Base-by-base conservation (phyloP, 2,888 invertebrate genomes). In the Chrysotoxum bicinctum region DNA sequence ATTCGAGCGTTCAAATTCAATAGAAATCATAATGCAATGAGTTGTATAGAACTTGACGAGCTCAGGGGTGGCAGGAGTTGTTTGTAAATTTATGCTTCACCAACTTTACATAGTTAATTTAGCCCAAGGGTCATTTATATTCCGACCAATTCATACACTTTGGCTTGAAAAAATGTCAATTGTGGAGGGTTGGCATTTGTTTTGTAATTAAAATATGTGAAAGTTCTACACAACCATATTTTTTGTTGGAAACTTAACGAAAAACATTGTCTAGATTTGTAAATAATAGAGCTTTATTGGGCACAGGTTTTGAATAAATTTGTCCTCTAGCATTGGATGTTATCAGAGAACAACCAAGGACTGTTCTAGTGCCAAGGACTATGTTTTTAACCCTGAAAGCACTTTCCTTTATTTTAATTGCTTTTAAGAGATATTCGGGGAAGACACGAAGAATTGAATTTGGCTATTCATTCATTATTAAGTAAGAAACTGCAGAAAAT, bases 11-110 rank as follows among this genome's bases (percentile, higher is more conserved):
- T n/a, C 9, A 52, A 54, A 30, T 54, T 54, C 16, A 54, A 54
- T 32, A 54, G 30, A 54, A 54, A 54, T 54, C 54, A 32, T 32
- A 43, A 19, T 54, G 45, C 30, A 68, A 54, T 54, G 10, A 10
- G 52, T 68, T 10, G 9, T 3, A 40, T 62, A 50, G 52, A 62
- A 32, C 40, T 52, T 62, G 64, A 74, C 58, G 32, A 56, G 45
- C 26, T 30, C 21, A 16, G 14, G 23, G 26, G 10, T 19, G 43
- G 26, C 8, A 26, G 37, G 10, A 32, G n/a, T 43, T 70, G 10
- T 26, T 26, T 60, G 19, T 78, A 14, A 78, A 64, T 70, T 64
- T 45, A 54, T 66, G 72, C 78, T 48, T 35, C 72, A 64, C 30
- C 21, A 32, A 58, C 56, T 32, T 48, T 72, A 54, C 60, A 52